A percentile compares a stretch with the other conserved stretches of the same genome.
phyloP scores from a whole-genome alignment of 2,113 vertebrate genomes.

The Tupaia tana region DNA sequence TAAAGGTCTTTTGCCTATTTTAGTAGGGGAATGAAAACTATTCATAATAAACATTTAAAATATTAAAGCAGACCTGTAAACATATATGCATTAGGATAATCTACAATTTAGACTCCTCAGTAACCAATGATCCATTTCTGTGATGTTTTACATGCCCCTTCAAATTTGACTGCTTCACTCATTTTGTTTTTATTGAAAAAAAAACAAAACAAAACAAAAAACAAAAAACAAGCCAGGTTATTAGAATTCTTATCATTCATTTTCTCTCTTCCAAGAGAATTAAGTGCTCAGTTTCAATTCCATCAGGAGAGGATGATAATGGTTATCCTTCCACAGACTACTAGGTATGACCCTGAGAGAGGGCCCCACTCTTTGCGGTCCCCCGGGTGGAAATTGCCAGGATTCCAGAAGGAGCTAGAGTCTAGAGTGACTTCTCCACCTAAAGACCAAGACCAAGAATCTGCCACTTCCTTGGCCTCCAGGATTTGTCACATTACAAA shows the following conservation, averaged over 20 bases:
- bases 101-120: not conserved
- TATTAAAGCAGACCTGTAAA: constrained; percentile 17
- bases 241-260: not conserved
- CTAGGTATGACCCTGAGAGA: not conserved
- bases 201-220: not conserved
- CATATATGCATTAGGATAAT: not conserved
- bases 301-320: not conserved
- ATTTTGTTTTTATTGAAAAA: not conserved
- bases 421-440: not conserved
- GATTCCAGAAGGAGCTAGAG: not conserved
- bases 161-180: not conserved
- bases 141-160: not conserved
- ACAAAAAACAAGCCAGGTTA: not conserved
- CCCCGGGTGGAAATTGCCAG: not conserved
- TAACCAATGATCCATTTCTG: not conserved
- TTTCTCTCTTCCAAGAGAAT: not conserved
- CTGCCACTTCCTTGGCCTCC: not conserved
- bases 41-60: constrained; percentile 2
- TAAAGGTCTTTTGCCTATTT: not conserved
- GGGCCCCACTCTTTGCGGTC: not conserved
- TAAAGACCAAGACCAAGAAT: not conserved
- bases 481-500: not conserved
- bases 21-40: not conserved
- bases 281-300: not conserved
- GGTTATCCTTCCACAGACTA: not conserved